Evolutionary conservation across 2,113 vertebrate species (phyloP), one percentile per base, ranked within the genome.

Genomic region (Archilochus colubris): DNA sequence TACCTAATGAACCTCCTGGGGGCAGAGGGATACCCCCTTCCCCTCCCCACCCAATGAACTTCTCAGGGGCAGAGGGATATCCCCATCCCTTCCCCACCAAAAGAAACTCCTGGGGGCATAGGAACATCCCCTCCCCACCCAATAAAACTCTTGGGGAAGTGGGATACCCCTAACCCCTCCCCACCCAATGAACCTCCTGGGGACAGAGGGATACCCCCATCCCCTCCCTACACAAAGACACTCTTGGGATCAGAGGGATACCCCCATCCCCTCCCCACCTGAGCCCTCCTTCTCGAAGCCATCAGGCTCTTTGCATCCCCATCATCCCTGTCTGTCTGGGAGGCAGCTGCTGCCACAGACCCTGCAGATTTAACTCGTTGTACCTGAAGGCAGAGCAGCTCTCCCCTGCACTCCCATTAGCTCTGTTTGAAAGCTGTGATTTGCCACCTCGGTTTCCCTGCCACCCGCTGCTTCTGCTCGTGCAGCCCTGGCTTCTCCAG

Each of bases 401-500:
- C 51, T 88, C 43, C 76, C 61, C 76, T 91, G 73, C 55, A 7
- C 36, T 81, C 46, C 72, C 64, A 51, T 74, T 54, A 74, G 43
- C 14, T 64, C n/a, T 59, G 12, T 81, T 74, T 51, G 64, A 69
- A 83, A 80, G 17, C 31, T 30, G 10, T 64, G 58, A 73, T 86
- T 72, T 30, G 2, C 50, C 67, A 55, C 30, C 74, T 79, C 9
- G 3, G 40, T 58, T 54, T 82, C 62, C 53, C 2, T 7, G 62
- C 9, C 0, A 30, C 66, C 83, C 0, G 2, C 82, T 85, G 50
- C 38, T 94, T 38, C 57, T 33, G 36, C 70, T 82, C 10, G 3
- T 2, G 6, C 18, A 7, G 55, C 5, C 0, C 38, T 17, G 70
- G 58, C 36, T 93, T 82, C 1, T 0, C 57, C 44, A 48, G 23